Evolutionary conservation across 1,140 invertebrate species (phyloP).

Genomic region (Drosophila arizonae): DNA sequence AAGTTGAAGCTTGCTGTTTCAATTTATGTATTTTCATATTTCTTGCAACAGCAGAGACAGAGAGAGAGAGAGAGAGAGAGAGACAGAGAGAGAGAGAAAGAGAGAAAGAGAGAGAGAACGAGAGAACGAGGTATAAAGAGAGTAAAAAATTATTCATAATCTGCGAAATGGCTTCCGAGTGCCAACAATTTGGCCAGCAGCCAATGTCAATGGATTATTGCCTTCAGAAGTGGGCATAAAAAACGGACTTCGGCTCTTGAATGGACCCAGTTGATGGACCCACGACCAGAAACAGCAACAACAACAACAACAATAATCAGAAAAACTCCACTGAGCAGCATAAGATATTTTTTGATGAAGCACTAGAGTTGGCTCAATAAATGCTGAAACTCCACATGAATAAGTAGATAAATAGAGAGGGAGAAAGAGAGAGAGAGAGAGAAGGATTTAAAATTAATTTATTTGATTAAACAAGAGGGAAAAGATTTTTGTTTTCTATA

Average conservation of each 20-base stretch:
- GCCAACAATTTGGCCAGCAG: slow-evolving; percentile 63
- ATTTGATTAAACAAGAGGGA: no score
- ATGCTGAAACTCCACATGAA: no score
- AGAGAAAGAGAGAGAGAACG: neutral
- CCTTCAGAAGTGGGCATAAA: slow-evolving; percentile 22
- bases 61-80: neutral
- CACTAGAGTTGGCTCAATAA: no score
- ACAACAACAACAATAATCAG: no score
- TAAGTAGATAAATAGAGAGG: no score
- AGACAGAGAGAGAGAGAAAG: neutral
- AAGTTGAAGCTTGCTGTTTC: slow-evolving; percentile 72
- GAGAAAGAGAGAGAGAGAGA: no score
- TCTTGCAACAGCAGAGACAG: slow-evolving; percentile 6
- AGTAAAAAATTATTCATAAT: slow-evolving; percentile 67
- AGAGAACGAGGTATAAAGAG: neutral
- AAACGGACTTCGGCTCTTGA: slow-evolving; percentile 11
- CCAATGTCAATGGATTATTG: slow-evolving; percentile 69
- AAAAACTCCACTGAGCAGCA: neutral
- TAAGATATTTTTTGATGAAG: neutral
- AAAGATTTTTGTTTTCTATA: no score
- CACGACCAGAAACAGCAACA: slow-evolving; percentile 28
- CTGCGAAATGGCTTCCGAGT: slow-evolving; percentile 67
- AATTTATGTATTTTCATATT: slow-evolving; percentile 71
- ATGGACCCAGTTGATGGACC: slow-evolving; percentile 44
- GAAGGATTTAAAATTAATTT: no score